Evolutionary conservation across 2,797 vertebrate genomes (phyloP).

Genomic region (Darevskia mixta): DNA sequence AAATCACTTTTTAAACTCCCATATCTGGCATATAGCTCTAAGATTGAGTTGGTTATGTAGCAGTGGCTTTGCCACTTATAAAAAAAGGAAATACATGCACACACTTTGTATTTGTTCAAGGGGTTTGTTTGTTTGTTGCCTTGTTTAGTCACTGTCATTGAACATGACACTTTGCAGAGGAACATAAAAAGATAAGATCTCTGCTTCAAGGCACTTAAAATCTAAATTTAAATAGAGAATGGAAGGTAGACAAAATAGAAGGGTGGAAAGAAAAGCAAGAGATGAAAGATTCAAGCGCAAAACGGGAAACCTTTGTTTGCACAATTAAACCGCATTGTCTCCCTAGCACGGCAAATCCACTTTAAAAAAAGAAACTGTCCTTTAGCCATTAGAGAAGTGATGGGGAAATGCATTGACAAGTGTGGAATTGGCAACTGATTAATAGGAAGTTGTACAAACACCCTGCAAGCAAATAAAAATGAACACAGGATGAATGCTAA

Average conservation of each 20-base stretch:
- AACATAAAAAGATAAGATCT: background rate
- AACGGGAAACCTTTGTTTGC: too few species aligned
- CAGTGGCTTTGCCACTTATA: background rate
- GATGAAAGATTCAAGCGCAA: too few species aligned
- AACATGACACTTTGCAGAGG: background rate
- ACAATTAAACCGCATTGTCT: too few species aligned
- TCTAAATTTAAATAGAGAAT: background rate
- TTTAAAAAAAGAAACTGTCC: too few species aligned
- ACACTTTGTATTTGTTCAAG: background rate
- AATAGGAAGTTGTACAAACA: too few species aligned
- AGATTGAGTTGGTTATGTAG: background rate
- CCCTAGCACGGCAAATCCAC: too few species aligned
- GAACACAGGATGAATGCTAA: too few species aligned
- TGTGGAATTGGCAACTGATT: too few species aligned
- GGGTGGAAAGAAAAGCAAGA: background rate
- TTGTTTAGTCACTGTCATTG: background rate
- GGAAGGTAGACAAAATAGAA: background rate
- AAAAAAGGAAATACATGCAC: background rate
- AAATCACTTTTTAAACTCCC: background rate
- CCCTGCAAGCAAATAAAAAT: too few species aligned
- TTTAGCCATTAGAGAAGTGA: too few species aligned
- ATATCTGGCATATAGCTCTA: background rate
- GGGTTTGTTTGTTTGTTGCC: background rate
- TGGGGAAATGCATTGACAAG: too few species aligned
- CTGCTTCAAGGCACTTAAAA: background rate